Evolutionary conservation across 2,113 vertebrate species (phyloP), one percentile per base, ranked within the genome.

Genomic region (Mixornis gularis): DNA sequence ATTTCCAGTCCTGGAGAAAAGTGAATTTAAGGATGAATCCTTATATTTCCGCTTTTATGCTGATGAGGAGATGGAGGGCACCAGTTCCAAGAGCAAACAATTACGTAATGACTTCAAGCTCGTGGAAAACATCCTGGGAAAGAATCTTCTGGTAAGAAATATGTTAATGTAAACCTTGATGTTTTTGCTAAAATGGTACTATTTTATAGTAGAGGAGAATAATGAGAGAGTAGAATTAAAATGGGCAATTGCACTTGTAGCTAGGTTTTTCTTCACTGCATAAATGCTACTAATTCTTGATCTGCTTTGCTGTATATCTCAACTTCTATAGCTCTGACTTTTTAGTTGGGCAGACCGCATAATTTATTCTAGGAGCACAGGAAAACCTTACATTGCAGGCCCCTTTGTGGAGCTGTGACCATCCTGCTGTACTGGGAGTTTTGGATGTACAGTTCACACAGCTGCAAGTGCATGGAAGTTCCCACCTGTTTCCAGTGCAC

Each of bases 31-130:
- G 97, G 99, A 99, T 12, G 99, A 99, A 77, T 99, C 99, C 14
- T 98, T 99, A 60, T 99, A 98, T 95, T 99, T 99, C 97, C 99
- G 99, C 55, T 99, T 99, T 96, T 98, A 99, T 4, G 99, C 99
- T 1, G 99, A 99, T 20, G 99, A 99, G 92, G 99, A 99, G 96
- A 99, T 98, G 55, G 99, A 99, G 89, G 99, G 99, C 44, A 99
- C 98, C 12, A 98, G 98, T 97, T 96, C 97, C 86, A 99, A 99
- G 97, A 98, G 96, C 97, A 99, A 99, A 90, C 99, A 99, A 80
- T 98, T 99, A 22, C 98, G 99, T 79, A 99, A 98, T 4, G 99
- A 99, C 97, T 99, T 99, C 97, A 99, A 98, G 87, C 98, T 99
- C 3, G 97, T 99, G 52, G 99, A 99, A 97, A 99, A 99, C 96